Conservation (phyloP, 1,140 invertebrate genomes). For the Drosophila tristis region DNA sequence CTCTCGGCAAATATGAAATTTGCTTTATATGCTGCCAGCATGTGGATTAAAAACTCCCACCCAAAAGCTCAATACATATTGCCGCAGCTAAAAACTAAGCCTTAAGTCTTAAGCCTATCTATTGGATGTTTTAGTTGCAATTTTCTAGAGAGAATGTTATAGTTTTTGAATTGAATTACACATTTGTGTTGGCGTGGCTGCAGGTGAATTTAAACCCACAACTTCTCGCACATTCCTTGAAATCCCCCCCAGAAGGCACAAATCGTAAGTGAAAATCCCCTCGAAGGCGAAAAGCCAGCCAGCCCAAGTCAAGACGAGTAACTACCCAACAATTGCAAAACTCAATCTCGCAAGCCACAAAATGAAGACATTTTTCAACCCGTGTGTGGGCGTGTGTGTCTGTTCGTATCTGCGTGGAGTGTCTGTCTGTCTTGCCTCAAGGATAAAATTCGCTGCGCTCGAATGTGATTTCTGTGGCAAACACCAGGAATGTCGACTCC, state of each 20-base stretch:
- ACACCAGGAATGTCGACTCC: conserved; percentile 27
- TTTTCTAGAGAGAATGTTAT: too few relatives aligned
- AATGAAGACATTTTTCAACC: conserved; percentile 72
- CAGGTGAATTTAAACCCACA: not conserved
- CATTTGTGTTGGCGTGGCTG: too few relatives aligned
- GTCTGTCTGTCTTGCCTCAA: conserved; percentile 16
- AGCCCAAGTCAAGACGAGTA: conserved; percentile 1
- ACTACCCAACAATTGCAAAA: conserved; percentile 45
- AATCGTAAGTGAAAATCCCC: conserved; percentile 19
- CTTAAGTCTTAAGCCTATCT: too few relatives aligned
- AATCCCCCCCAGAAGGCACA: conserved; percentile 9
- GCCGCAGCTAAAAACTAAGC: too few relatives aligned
- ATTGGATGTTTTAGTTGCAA: too few relatives aligned
- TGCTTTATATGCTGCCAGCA: too few relatives aligned
- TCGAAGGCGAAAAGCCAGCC: conserved; percentile 1
- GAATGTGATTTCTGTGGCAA: conserved; percentile 37
- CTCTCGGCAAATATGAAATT: too few relatives aligned
- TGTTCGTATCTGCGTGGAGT: conserved; percentile 21
- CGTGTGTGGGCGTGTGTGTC: conserved; percentile 37
- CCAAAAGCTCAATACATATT: too few relatives aligned
- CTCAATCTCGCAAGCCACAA: conserved; percentile 39
- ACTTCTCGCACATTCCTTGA: conserved; percentile 8
- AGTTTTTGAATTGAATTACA: too few relatives aligned
- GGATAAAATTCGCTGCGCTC: conserved; percentile 28
- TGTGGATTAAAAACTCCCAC: too few relatives aligned